These are phyloP conservation scores for Eulacestoma nigropectus DNA, from an alignment of 2,113 vertebrate species.

Conservation along the genomic window DNA sequence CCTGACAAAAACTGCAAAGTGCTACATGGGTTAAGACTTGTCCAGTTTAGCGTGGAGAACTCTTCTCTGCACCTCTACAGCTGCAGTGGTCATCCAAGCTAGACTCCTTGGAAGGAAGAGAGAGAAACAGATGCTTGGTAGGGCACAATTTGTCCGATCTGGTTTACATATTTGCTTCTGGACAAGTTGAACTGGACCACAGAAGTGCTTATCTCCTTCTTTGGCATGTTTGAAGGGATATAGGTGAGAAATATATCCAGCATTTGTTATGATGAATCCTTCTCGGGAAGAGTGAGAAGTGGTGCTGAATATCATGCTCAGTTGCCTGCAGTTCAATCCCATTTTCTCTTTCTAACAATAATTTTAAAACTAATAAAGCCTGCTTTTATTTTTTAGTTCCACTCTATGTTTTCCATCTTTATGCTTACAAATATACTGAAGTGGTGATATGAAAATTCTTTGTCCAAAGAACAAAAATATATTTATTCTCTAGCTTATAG, in stretches of 20 bases:
- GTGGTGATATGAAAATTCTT: background rate
- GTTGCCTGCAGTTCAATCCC: background rate
- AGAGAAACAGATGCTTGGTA: background rate
- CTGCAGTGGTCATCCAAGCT: background rate
- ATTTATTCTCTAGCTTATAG: background rate
- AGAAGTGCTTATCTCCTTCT: background rate
- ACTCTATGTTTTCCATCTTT: background rate
- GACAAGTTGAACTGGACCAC: background rate
- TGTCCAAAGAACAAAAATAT: background rate
- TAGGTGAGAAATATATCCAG: background rate
- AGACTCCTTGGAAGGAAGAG: background rate
- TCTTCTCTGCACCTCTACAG: background rate
- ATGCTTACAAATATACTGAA: background rate
- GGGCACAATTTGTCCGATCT: background rate
- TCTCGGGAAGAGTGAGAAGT: background rate
- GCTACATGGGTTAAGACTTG: fast-evolving
- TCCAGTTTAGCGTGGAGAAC: background rate
- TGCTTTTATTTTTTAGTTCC: background rate
- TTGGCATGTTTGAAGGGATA: background rate
- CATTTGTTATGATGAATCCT: background rate
- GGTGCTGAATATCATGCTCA: background rate
- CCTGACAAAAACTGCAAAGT: background rate
- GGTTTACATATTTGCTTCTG: background rate
- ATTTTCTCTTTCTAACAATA: background rate
- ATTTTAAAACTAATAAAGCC: background rate